Conservation (phyloP, 2,797 vertebrate species). For the Micropoecilia bifurca region DNA sequence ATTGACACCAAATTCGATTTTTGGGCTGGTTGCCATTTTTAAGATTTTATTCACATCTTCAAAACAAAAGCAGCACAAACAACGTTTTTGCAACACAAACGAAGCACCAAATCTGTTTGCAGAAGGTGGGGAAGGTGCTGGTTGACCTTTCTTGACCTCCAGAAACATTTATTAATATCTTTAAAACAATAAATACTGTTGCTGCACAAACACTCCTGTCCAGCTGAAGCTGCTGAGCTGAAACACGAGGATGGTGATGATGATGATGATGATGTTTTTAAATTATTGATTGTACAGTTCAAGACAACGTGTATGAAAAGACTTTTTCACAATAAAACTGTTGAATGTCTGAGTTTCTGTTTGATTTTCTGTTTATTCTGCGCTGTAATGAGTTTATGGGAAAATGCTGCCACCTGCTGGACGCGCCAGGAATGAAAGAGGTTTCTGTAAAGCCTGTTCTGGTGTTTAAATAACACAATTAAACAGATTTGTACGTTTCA, state of each 20-base stretch:
- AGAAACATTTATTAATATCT: too few relatives aligned
- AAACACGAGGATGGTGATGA: conserved; percentile 13
- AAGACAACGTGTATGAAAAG: conserved; percentile 54
- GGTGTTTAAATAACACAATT: not conserved
- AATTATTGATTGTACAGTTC: conserved; percentile 82
- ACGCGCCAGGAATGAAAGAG: not conserved
- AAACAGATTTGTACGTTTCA: not conserved
- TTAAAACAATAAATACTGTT: too few relatives aligned
- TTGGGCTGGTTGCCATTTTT: too few relatives aligned
- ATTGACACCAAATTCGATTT: too few relatives aligned
- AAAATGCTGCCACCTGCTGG: conserved; percentile 38
- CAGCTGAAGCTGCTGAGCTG: conserved; percentile 63
- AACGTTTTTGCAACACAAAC: too few relatives aligned
- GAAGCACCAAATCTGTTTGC: too few relatives aligned
- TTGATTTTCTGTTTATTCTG: not conserved
- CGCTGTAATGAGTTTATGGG: not conserved
- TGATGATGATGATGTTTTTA: conserved; percentile 57
- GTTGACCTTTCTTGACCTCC: too few relatives aligned
- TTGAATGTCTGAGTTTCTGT: conserved; percentile 62
- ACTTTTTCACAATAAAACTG: conserved; percentile 78
- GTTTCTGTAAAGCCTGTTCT: not conserved
- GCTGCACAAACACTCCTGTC: conserved; percentile 27
- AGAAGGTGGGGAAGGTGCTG: too few relatives aligned
- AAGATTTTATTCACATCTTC: too few relatives aligned
- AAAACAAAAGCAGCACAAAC: too few relatives aligned